Evolutionary conservation across 1,140 invertebrate species (phyloP).

Genomic region (Ips nitidus): DNA sequence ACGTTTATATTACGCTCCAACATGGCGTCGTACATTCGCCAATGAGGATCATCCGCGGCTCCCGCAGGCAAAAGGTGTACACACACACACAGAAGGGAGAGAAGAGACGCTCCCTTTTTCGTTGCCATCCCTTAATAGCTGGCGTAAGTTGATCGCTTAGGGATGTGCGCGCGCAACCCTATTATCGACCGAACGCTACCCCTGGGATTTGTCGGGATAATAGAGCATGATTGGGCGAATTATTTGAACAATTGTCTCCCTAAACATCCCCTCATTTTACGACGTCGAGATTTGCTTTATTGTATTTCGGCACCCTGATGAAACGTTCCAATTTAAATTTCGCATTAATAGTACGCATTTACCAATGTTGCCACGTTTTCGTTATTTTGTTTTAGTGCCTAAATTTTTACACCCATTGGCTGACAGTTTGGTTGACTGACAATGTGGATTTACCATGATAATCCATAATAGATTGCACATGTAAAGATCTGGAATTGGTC

Average conservation of each 20-base stretch:
- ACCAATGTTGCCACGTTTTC: too few species aligned
- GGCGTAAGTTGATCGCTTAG: slow-evolving; percentile 14
- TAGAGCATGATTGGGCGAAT: slow-evolving; percentile 30
- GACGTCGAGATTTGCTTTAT: slow-evolving; percentile 17
- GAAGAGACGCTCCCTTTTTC: slow-evolving; percentile 4
- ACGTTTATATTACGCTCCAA: slow-evolving; percentile 19
- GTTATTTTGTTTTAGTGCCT: too few species aligned
- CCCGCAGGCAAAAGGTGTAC: slow-evolving; percentile 1
- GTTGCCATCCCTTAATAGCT: not conserved
- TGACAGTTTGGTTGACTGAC: too few species aligned
- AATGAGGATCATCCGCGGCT: slow-evolving; percentile 23
- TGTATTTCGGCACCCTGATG: not conserved
- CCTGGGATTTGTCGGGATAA: slow-evolving; percentile 20
- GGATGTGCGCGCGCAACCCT: slow-evolving; percentile 12
- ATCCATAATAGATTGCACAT: too few species aligned
- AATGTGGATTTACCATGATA: too few species aligned
- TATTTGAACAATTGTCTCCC: slow-evolving; percentile 33
- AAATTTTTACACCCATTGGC: too few species aligned
- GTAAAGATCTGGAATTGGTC: too few species aligned
- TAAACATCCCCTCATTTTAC: slow-evolving; percentile 29
- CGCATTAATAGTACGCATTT: too few species aligned
- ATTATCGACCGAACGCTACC: slow-evolving; percentile 18
- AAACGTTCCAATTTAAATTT: too few species aligned
- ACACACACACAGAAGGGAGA: not conserved
- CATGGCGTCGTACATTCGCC: slow-evolving; percentile 23